phyloP scores from a whole-genome alignment of 2,113 vertebrate species.

The Colius striatus region DNA sequence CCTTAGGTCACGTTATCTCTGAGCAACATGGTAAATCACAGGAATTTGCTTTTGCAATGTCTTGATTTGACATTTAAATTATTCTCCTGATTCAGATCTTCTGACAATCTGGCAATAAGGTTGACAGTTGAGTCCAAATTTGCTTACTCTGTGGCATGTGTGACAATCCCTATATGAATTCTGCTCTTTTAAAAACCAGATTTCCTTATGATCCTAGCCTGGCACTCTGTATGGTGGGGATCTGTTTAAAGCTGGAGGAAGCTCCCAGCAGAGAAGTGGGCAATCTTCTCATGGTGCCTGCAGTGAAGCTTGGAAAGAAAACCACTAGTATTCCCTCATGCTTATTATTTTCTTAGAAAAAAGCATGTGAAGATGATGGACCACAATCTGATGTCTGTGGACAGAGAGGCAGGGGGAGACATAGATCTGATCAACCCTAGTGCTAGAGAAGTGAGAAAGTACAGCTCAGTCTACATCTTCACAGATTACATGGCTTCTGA shows the following conservation, averaged over 20 bases:
- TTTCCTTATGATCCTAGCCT: constrained; percentile 13
- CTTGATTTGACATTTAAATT: constrained; percentile 70
- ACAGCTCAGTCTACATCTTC: not conserved
- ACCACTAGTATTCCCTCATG: not conserved
- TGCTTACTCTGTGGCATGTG: constrained; percentile 56
- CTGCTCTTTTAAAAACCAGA: constrained; percentile 51
- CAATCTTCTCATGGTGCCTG: not conserved
- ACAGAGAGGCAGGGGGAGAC: not conserved
- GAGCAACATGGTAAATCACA: not conserved
- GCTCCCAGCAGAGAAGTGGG: not conserved
- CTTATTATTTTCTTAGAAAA: constrained; percentile 13
- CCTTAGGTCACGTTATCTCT: not conserved
- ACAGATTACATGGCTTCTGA: not conserved
- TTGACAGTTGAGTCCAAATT: constrained; percentile 53
- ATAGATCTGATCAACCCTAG: not conserved
- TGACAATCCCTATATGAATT: constrained; percentile 1
- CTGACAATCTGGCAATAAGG: constrained; percentile 55
- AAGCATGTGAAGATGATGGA: not conserved
- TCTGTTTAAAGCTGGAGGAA: constrained; percentile 21
- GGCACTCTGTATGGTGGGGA: not conserved
- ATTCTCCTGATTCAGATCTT: constrained; percentile 53
- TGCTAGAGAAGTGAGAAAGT: not conserved
- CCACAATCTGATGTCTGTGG: constrained; percentile 20
- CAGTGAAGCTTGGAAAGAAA: not conserved
- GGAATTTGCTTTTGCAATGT: constrained; percentile 15